phyloP scores from a whole-genome alignment of 2,797 vertebrate species.

The Buphagus erythrorhynchus region DNA sequence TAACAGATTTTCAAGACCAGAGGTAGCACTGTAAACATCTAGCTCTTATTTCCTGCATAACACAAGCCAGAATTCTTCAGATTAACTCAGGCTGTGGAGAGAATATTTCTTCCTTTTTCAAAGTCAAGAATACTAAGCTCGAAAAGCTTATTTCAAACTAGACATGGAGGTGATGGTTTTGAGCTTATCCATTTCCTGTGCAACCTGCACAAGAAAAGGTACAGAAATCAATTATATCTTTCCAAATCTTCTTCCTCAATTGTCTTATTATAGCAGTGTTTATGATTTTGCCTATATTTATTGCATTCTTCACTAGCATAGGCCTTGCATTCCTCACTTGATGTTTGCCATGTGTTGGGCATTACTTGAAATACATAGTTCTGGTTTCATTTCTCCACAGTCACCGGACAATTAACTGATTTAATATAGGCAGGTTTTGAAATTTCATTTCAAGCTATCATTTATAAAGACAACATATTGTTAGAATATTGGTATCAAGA shows the following conservation, averaged over 20 bases:
- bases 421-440: constrained; percentile 8
- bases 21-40: constrained; percentile 15
- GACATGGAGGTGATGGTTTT: not conserved
- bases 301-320: constrained; percentile 62
- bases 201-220: constrained; percentile 26
- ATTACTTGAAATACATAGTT: constrained; percentile 66
- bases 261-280: constrained; percentile 66
- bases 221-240: constrained; percentile 51
- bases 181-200: not conserved
- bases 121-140: not conserved
- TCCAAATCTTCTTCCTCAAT: constrained; percentile 54
- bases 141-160: not conserved
- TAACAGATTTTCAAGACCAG: constrained; percentile 10
- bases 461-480: not conserved
- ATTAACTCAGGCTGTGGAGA: not conserved
- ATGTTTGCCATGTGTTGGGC: constrained; percentile 73
- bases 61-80: constrained; percentile 10
- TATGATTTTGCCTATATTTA: constrained; percentile 71
- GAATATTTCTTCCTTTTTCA: not conserved
- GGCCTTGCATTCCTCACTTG: constrained; percentile 69
- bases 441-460: constrained; percentile 11
- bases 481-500: not conserved
- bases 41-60: constrained; percentile 22
- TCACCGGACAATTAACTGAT: constrained; percentile 20
- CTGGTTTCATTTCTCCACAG: constrained; percentile 53